A percentile compares a stretch with the other conserved stretches of the same genome.
Evolutionary conservation across 2,888 invertebrate genomes (phyloP).

Genomic region (Hypercompe scribonia): DNA sequence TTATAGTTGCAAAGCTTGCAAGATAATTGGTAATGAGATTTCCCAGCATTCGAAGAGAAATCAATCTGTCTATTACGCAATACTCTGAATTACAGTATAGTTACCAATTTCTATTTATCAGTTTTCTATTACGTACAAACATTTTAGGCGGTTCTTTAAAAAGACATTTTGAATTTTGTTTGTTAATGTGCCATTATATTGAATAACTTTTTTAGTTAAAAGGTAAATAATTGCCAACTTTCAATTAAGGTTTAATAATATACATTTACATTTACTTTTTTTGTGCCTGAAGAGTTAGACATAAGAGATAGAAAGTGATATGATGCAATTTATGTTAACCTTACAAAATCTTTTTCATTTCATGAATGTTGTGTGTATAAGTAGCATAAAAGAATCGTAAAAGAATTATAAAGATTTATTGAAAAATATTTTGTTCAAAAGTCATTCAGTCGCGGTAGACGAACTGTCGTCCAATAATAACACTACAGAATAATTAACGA

Average conservation of each 20-base stretch:
- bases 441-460: no score
- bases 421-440: no score
- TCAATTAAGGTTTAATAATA: no score
- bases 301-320: no score
- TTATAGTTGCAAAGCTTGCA: not conserved
- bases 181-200: no score
- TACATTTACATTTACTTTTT: no score
- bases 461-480: not conserved
- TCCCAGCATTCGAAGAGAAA: not conserved
- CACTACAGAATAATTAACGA: not conserved
- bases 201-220: not conserved
- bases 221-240: not conserved
- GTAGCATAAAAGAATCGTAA: no score
- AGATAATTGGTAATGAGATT: conserved; percentile 16
- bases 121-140: not conserved
- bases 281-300: no score
- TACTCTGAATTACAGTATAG: not conserved
- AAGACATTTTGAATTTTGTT: not conserved
- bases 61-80: not conserved
- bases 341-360: no score
- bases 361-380: no score
- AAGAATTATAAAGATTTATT: no score
- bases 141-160: not conserved
- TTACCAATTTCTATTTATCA: not conserved
- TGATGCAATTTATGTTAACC: no score